A percentile compares a stretch with the other conserved stretches of the same genome.
Conservation (phyloP, 2,113 vertebrate genomes). For the Ammodramus savannarum region DNA sequence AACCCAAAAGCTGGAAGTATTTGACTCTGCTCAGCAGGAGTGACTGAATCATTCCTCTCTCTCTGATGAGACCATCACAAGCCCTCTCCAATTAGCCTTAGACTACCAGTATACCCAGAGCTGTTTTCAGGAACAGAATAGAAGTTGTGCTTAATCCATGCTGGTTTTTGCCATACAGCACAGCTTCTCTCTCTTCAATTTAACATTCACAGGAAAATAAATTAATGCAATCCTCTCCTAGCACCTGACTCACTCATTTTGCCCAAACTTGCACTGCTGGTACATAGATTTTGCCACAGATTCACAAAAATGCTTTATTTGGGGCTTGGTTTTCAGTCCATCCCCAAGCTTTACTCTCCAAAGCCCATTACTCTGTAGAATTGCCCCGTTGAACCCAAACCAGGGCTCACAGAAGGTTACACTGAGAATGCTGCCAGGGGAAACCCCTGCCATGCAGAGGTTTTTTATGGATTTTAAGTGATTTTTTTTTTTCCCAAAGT, state of each 20-base stretch:
- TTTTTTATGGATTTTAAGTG: background rate
- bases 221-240: background rate
- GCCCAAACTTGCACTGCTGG: background rate
- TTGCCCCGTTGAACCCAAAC: background rate
- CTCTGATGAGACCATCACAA: background rate
- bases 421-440: background rate
- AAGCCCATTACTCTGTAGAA: background rate
- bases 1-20: background rate
- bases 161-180: background rate
- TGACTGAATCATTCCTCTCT: background rate
- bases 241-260: background rate
- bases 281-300: background rate
- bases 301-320: background rate
- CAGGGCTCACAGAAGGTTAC: background rate
- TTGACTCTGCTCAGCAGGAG: background rate
- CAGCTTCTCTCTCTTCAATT: background rate
- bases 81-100: slow-evolving; percentile 7
- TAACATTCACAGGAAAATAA: background rate
- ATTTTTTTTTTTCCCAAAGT: background rate
- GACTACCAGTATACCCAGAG: background rate
- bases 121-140: background rate
- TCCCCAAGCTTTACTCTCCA: background rate
- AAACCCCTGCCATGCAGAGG: background rate
- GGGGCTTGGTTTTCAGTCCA: background rate
- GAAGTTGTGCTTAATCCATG: background rate